Evolutionary conservation across 2,888 invertebrate species (phyloP).

Genomic region (Patella ulyssiponensis): DNA sequence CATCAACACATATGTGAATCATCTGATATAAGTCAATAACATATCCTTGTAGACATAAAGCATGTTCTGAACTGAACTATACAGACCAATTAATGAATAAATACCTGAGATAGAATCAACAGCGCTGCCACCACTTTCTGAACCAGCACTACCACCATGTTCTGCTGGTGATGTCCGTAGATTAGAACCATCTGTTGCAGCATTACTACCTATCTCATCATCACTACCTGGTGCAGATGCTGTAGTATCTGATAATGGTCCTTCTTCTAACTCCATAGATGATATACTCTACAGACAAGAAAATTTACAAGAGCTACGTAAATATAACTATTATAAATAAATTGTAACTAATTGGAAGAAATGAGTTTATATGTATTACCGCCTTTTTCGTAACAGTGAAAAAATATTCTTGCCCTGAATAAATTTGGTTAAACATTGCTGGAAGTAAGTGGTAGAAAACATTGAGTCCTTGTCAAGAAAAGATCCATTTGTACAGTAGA

Average conservation of each 20-base stretch:
- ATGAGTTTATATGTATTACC: too few relatives aligned
- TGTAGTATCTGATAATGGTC: conserved; percentile 85
- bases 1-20: background rate
- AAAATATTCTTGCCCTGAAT: too few relatives aligned
- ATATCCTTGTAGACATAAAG: background rate
- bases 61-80: too few relatives aligned
- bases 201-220: conserved; percentile 91
- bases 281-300: conserved; percentile 43
- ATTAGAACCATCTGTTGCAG: conserved; percentile 94
- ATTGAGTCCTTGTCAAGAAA: too few relatives aligned
- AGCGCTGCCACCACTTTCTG: conserved; percentile 91
- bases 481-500: too few relatives aligned
- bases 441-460: too few relatives aligned
- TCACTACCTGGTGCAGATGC: conserved; percentile 92
- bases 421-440: too few relatives aligned
- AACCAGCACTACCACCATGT: conserved; percentile 74
- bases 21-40: background rate
- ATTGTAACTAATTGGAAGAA: too few relatives aligned
- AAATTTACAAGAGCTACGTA: too few relatives aligned
- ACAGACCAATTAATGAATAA: conserved; percentile 70
- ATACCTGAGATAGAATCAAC: conserved; percentile 88
- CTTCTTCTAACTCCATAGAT: conserved; percentile 71
- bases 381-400: too few relatives aligned
- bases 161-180: conserved; percentile 88
- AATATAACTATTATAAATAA: too few relatives aligned